Base-by-base conservation (phyloP, 2,113 vertebrate genomes). In the Ariopsis seemanni region DNA sequence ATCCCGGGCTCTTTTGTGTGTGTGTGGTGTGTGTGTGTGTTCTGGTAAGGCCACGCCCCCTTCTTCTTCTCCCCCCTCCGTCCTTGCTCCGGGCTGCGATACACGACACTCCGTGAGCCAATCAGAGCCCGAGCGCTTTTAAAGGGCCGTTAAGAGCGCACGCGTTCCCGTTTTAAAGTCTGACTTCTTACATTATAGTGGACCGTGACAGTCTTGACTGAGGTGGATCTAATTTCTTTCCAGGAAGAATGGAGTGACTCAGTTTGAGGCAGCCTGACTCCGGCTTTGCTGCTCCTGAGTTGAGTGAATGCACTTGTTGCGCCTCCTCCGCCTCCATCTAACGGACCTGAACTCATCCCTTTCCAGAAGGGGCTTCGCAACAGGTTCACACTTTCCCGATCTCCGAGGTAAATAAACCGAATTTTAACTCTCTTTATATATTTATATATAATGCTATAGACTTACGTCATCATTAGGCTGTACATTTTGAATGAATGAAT, bases 301-400 rank as follows among this genome's bases (percentile, higher is more conserved):
- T 72, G 79, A 79, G 74, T 88, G 62, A 25, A 63, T 82, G 84
- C 91, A 92, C 91, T 90, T 92, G 91, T 92, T 92, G 91, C 90
- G 50, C 83, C 57, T 52, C 86, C 58, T 55, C 88, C 57, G 53
- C 30, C 75, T 57, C 58, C 53, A 62, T 83, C 77, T 85, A 88
- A 86, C 63, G 89, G 87, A 85, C 60, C 57, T 22, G 79, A 25
- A 74, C 12, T 82, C 81, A 52, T 27, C 72, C 50, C 53, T 60
- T 65, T 50, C 71, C 81, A 48, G 69, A 79, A 58, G 10, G 18
- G 27, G 63, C 87, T 72, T 55, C 69, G 65, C 69, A 77, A 85
- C 82, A 82, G 67, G 57, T 75, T 58, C 65, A 80, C 27, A 34
- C 62, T 88, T 67, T 8, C 58, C 25, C 27, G 9, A 84, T 42